These are phyloP conservation scores for Sinosuthora webbiana DNA, from an alignment of 2,113 vertebrate genomes.

Conservation along the genomic window DNA sequence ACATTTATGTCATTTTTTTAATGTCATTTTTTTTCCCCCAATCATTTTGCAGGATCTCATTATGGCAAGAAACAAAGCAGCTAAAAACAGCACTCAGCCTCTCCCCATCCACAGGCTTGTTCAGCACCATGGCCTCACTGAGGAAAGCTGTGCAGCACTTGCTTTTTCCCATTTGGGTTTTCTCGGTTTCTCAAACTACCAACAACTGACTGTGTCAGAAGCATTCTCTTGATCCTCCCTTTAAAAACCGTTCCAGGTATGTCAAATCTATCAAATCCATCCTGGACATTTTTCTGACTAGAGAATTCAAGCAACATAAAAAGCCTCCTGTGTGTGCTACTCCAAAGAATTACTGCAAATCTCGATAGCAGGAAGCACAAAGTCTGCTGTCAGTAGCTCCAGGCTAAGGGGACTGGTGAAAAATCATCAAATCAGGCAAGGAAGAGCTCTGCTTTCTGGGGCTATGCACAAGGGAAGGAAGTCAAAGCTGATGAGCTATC, in stretches of 20 bases:
- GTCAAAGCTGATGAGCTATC: conserved; percentile 2
- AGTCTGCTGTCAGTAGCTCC: conserved; percentile 1
- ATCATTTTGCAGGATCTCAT: not conserved
- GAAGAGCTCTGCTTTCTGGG: not conserved
- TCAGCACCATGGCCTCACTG: not conserved
- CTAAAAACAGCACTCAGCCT: not conserved
- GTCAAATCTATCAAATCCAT: conserved; percentile 36
- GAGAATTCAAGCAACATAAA: conserved; percentile 38
- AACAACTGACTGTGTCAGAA: not conserved
- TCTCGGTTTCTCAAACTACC: not conserved
- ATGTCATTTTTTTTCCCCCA: not conserved
- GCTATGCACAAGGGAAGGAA: not conserved
- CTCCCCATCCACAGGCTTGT: not conserved
- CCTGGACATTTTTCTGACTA: conserved; percentile 22
- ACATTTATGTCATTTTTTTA: not conserved
- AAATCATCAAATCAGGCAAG: conserved; percentile 29
- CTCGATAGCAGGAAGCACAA: not conserved
- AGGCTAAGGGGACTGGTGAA: conserved; percentile 16
- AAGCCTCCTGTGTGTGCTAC: not conserved
- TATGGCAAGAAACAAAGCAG: not conserved
- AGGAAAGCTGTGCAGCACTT: not conserved
- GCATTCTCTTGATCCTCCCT: not conserved
- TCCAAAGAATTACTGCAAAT: conserved; percentile 34
- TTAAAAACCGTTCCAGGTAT: not conserved
- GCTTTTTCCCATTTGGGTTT: not conserved